Base-by-base conservation (phyloP, 1,140 invertebrate species). In the Drosophila tani region DNA sequence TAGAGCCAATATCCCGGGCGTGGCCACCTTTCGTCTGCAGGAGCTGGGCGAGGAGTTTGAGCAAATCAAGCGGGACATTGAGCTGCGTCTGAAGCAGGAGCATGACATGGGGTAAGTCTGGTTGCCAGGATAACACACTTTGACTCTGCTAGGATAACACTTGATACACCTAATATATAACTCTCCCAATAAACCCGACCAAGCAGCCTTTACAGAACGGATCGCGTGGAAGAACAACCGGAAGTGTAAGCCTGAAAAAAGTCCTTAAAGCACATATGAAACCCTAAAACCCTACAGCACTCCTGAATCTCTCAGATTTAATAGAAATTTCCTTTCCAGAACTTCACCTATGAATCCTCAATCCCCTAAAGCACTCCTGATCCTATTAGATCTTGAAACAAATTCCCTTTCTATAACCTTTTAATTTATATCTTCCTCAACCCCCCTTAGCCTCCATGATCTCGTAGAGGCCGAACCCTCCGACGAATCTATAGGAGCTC, bases 1-100 rank as follows among this genome's bases (percentile, higher is more conserved):
- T 27, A 87, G 84, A 4, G 60, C 53, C 6, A 24, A 78, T 0
- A 27, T 50, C 0, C 47, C 74, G 15, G 62, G 77, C 0, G 47
- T 88, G 8, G 38, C 58, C 73, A 95, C 95, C 0, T 93, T 96
- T 67, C 93, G 95, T 11, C 94, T 96, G 77, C 94, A 94, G 65
- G 94, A 94, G 80, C 92, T 96, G 17, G 93, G 93, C 0, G 92
- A 93, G n/a, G 93, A 94, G 12, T 95, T 95, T 88, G 90, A 93
- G 35, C 84, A 94, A 17, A 94, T 95, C 58, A 93, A 95, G 38
- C 87, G 93, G 35, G 93, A 94, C 21, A 92, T 92, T 64, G 94
- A 95, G 14, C 92, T 95, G 53, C 93, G 94, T 46, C 94, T 94
- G 73, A 93, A 95, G 75, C 87, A 92, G 24, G 94, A 95, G 92